Evolutionary conservation across 2,797 vertebrate species (phyloP).

Genomic region (Xenops minutus): DNA sequence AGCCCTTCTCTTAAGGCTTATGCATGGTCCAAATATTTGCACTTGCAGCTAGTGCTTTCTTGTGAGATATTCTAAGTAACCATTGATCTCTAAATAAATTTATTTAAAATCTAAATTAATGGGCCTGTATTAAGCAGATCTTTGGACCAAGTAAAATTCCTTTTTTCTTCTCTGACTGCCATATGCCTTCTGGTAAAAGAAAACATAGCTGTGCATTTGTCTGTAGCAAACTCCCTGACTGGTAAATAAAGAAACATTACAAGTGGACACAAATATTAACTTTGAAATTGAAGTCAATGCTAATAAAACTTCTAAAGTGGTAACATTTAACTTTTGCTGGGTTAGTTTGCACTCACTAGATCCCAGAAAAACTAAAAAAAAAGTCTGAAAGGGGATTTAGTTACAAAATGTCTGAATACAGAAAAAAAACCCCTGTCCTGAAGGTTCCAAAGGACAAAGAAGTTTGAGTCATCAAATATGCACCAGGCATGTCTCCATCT

Average conservation of each 20-base stretch:
- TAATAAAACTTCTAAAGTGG: neutral
- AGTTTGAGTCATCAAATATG: neutral
- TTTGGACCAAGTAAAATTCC: neutral
- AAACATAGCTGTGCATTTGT: neutral
- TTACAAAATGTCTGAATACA: neutral
- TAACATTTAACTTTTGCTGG: neutral
- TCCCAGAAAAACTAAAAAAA: neutral
- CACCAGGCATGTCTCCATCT: neutral
- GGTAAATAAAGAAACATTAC: neutral
- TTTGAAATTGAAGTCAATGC: neutral
- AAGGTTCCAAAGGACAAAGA: neutral
- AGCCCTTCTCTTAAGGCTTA: neutral
- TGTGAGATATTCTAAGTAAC: neutral
- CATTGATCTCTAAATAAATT: neutral
- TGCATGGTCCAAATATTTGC: neutral
- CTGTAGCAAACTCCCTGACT: neutral
- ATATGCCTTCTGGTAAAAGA: neutral
- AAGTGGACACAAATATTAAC: neutral
- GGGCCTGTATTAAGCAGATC: neutral
- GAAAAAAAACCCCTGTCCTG: neutral
- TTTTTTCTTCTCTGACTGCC: neutral
- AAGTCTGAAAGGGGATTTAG: neutral
- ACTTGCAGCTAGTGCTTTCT: neutral
- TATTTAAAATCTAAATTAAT: neutral
- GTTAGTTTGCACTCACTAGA: neutral